These are phyloP conservation scores for Pantherophis vulpinus DNA, from an alignment of 2,797 vertebrate genomes.

Conservation along the genomic window DNA sequence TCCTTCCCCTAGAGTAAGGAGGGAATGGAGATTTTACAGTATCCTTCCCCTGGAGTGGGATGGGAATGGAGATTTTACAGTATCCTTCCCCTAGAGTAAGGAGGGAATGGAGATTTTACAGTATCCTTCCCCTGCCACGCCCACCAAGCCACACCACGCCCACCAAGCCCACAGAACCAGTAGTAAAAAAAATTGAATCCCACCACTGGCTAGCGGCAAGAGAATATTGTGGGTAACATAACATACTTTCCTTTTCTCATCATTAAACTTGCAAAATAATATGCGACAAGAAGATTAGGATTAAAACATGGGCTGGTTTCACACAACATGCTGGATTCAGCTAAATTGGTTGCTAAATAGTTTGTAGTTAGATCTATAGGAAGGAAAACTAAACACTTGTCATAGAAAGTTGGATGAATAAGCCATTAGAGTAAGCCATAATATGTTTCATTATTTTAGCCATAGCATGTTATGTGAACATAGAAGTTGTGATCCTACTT, in stretches of 20 bases:
- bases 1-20: no score
- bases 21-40: no score
- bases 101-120: no score
- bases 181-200: no score
- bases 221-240: background rate
- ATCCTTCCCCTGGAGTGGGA: no score
- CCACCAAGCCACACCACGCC: no score
- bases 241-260: background rate
- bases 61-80: no score
- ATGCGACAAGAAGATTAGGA: background rate
- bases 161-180: no score
- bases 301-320: background rate
- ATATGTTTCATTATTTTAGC: background rate
- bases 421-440: background rate
- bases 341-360: background rate
- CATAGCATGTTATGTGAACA: background rate
- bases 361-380: background rate
- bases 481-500: background rate
- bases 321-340: background rate
- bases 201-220: accelerated
- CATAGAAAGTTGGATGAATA: background rate
- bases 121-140: no score
- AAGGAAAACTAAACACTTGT: background rate
- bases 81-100: no score
- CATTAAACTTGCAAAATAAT: background rate